phyloP scores from a whole-genome alignment of 1,140 invertebrate species.

The Lepidurus apus region DNA sequence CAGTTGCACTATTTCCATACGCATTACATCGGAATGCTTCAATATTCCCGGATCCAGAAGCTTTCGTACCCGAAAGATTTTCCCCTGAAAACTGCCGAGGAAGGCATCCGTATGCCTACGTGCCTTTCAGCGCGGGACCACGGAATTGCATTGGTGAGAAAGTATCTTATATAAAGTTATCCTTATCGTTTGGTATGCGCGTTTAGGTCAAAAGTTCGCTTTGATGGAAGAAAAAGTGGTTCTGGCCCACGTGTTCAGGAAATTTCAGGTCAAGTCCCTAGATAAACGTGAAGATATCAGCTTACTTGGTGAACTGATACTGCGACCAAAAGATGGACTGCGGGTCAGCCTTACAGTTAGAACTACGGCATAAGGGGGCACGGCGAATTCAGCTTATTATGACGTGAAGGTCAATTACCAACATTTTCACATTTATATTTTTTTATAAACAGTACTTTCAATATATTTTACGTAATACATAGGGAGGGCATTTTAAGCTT shows the following conservation, averaged over 20 bases:
- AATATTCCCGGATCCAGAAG: conserved; percentile 53
- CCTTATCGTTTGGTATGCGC: not conserved
- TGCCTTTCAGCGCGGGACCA: conserved; percentile 66
- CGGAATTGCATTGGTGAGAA: conserved; percentile 63
- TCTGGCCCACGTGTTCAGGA: conserved; percentile 51
- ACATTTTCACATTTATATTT: too few relatives aligned
- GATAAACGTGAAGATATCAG: conserved; percentile 41
- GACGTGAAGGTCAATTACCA: too few relatives aligned
- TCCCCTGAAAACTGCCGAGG: conserved; percentile 46
- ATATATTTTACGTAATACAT: too few relatives aligned
- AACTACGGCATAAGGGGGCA: not conserved
- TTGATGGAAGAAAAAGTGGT: conserved; percentile 55
- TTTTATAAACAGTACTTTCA: too few relatives aligned
- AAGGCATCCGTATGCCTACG: conserved; percentile 52
- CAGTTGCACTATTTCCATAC: conserved; percentile 48
- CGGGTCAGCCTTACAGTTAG: conserved; percentile 42
- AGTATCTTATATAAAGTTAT: not conserved
- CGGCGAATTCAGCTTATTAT: too few relatives aligned
- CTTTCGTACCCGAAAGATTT: conserved; percentile 58
- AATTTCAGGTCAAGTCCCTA: conserved; percentile 50
- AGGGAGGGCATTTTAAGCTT: too few relatives aligned
- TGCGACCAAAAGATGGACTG: conserved; percentile 48
- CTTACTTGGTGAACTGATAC: conserved; percentile 39
- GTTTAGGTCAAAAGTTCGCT: conserved; percentile 56
- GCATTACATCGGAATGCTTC: conserved; percentile 55